Evolutionary conservation across 2,113 vertebrate species (phyloP), one percentile per base, ranked within the genome.

Genomic region (Oreochromis niloticus): DNA sequence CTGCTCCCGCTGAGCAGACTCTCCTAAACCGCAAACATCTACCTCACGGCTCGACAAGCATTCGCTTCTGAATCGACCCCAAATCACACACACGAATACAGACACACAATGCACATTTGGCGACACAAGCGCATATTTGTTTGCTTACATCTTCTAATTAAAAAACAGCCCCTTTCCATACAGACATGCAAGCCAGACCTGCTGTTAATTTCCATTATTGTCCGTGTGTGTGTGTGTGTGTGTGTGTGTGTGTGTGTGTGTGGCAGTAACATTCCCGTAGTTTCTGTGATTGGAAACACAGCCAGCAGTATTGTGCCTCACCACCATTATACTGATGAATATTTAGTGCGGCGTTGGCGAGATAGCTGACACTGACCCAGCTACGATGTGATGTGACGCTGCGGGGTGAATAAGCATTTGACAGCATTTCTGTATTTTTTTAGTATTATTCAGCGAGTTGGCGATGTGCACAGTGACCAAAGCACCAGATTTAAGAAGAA

Each of bases 271-370:
- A n/a, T 85, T 87, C 41, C 55, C 46, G 63, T 82, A 41, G 56
- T 57, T 16, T 41, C 13, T 57, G 52, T 19, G 52, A 36, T 75
- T 83, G 57, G 30, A 88, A 85, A 80, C 34, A 32, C 63, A 52
- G 48, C 80, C 73, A 8, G 43, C 78, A 56, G 81, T 81, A 19
- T 50, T 59, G n/a, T 83, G 32, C 80, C 56, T 83, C 71, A 32
- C 80, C 59, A 54, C 85, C 91, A 91, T 92, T 90, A 89, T 30
- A 80, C 80, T 89, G 86, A 92, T 92, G 68, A 91, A 87, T 87
- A 84, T 94, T 93, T 90, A 92, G 85, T 88, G 85, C 80, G 36
- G 83, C 9, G 41, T 84, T 81, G 56, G 81, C 56, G 84, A 55
- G 79, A 61, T 6, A 6, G 66, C 75, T 48, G 39, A 7, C 34